Evolutionary conservation across 2,888 invertebrate species (phyloP).

Genomic region (Hydrotaea cyrtoneurina): DNA sequence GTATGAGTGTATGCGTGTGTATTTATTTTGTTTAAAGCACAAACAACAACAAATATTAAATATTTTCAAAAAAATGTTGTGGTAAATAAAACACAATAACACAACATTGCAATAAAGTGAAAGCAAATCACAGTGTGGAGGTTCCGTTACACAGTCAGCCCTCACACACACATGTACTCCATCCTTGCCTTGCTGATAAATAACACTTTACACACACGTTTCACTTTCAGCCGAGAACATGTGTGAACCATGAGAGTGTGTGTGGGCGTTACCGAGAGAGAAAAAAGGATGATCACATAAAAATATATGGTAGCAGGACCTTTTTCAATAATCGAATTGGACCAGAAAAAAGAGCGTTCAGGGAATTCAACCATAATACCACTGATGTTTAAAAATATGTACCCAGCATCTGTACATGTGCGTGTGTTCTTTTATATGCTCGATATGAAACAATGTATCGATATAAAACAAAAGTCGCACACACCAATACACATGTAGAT

Average conservation of each 20-base stretch:
- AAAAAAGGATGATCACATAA: not conserved
- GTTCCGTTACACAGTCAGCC: not conserved
- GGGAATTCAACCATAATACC: conserved; percentile 22
- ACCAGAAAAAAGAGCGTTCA: conserved; percentile 15
- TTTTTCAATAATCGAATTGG: conserved; percentile 49
- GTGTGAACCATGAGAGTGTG: not conserved
- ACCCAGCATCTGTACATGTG: not conserved
- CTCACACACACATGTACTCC: not conserved
- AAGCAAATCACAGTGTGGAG: conserved; percentile 39
- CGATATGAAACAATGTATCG: too few relatives aligned
- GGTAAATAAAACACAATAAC: conserved; percentile 51
- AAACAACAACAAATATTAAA: conserved; percentile 35
- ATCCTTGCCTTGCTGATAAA: not conserved
- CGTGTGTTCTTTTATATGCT: not conserved
- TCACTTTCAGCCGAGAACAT: conserved; percentile 20
- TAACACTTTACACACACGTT: conserved; percentile 28
- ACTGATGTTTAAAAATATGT: conserved; percentile 28
- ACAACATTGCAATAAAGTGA: conserved; percentile 16
- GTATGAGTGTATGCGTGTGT: not conserved
- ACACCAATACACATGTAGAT: too few relatives aligned
- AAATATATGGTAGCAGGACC: conserved; percentile 26
- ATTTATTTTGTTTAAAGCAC: conserved; percentile 28
- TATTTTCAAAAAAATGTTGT: conserved; percentile 34
- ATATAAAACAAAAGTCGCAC: too few relatives aligned
- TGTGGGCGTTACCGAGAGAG: not conserved